Base-by-base conservation (phyloP, 2,888 invertebrate species). In the Myopa testacea region DNA sequence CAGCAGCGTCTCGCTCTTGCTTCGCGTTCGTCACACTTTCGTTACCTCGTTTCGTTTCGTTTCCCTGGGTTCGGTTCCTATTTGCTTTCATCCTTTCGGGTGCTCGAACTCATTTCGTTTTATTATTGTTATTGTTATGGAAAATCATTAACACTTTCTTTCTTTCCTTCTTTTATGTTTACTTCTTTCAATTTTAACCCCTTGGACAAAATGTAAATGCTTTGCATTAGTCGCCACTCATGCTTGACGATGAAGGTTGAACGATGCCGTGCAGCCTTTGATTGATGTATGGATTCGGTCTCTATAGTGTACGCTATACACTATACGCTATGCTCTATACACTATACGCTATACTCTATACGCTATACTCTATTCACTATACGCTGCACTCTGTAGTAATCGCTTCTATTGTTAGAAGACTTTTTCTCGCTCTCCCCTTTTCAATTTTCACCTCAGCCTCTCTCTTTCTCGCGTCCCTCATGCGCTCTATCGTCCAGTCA, bases 121-220 rank as follows among this genome's bases (percentile, higher is more conserved):
- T 16, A 16, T n/a, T 58, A 52, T 67, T 75, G 67, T 55, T 55
- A 67, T 67, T 75, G 67, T 68, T 75, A 40, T 75, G 75, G 26
- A 68, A 74, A 75, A 82, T 81, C 82, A 82, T 81, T 82, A 82
- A 81, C 82, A 81, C 82, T 81, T 82, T 81, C 80, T 62, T 76
- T 80, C 3, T 45, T 45, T 80, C 3, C 10, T 45, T 10, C 45
- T n/a, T 26, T 67, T 68, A 38, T 40, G 16, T 40, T 16, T 45
- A 19, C 19, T 72, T 38, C 72, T 38, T 72, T 72, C 26, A 19
- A 16, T 40, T 40, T 72, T 34, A 50, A 58, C 55, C 62, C 73
- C 62, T 62, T 62, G n/a, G 19, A 16, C 16, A 7, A 58, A 60
- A 72, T 19, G 37, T 72, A 37, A 16, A 52, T 70, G 70, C 60